phyloP scores from a whole-genome alignment of 1,140 invertebrate genomes.

The Chelonus insularis region DNA sequence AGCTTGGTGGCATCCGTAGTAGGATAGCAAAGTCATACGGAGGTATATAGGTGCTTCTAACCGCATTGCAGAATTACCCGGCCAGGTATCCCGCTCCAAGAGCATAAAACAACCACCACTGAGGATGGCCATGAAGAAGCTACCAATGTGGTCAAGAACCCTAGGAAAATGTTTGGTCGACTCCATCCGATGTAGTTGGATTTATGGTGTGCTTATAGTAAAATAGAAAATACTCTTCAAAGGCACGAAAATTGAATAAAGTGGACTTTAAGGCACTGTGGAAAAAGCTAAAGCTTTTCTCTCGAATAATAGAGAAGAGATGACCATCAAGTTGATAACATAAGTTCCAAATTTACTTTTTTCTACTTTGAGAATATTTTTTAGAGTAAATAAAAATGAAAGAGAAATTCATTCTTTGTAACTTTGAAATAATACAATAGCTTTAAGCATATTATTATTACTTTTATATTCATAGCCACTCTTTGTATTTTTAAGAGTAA shows the following conservation, averaged over 20 bases:
- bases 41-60: slow-evolving; percentile 42
- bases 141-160: not conserved
- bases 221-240: not conserved
- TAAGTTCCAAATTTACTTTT: no score
- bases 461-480: no score
- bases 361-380: no score
- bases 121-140: slow-evolving; percentile 32
- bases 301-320: no score
- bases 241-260: not conserved
- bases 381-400: no score
- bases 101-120: slow-evolving; percentile 52
- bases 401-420: no score
- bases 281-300: no score
- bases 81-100: slow-evolving; percentile 45
- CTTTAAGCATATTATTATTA: no score
- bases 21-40: slow-evolving; percentile 26
- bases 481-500: no score
- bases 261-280: not conserved
- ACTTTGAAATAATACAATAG: no score
- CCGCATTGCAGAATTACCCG: slow-evolving; percentile 59
- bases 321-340: no score
- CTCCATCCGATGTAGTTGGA: slow-evolving; percentile 37
- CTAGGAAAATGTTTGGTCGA: not conserved
- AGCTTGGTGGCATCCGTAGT: slow-evolving; percentile 7
- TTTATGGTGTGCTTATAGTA: slow-evolving; percentile 53